These are phyloP conservation scores for Scarus forsteni DNA, from an alignment of 2,797 vertebrate genomes.

Conservation along the genomic window DNA sequence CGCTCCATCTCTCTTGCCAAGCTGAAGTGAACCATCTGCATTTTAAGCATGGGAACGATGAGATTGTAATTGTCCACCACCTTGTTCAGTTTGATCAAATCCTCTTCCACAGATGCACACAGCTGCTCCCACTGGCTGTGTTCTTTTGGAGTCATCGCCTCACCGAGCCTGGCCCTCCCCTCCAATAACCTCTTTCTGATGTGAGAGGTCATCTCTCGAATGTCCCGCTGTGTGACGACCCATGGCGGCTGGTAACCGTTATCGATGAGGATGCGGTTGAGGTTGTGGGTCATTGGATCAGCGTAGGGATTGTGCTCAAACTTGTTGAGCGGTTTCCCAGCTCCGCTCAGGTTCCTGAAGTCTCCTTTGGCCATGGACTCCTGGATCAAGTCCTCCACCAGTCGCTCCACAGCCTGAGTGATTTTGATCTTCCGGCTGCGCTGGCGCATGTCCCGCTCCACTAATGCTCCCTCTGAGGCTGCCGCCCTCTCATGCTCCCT, in stretches of 20 bases:
- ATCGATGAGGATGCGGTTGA: constrained; percentile 96
- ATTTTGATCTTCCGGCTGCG: constrained; percentile 92
- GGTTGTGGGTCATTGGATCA: constrained; percentile 97
- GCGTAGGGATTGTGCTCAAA: constrained; percentile 91
- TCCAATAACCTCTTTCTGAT: constrained; percentile 82
- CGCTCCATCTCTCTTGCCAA: constrained; percentile 86
- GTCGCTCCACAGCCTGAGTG: constrained; percentile 93
- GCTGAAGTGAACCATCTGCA: constrained; percentile 95
- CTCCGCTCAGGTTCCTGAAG: constrained; percentile 92
- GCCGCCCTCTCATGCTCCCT: constrained; percentile 84
- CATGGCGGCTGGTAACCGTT: constrained; percentile 97
- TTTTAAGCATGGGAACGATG: constrained; percentile 91
- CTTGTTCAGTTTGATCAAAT: constrained; percentile 91
- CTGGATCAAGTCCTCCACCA: constrained; percentile 97
- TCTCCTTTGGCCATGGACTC: constrained; percentile 97
- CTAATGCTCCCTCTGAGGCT: constrained; percentile 80
- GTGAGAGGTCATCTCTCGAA: constrained; percentile 84
- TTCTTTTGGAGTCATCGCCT: constrained; percentile 79
- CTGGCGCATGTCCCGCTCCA: constrained; percentile 84
- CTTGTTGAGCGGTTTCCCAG: constrained; percentile 93
- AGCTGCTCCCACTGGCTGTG: constrained; percentile 84
- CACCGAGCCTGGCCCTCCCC: constrained; percentile 81
- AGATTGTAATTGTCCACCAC: constrained; percentile 92
- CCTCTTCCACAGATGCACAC: constrained; percentile 83
- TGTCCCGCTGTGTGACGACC: constrained; percentile 93